A percentile compares a stretch with the other conserved stretches of the same genome.
Evolutionary conservation across 2,797 vertebrate genomes (phyloP).

Genomic region (Lepidocolaptes lacrymiger): DNA sequence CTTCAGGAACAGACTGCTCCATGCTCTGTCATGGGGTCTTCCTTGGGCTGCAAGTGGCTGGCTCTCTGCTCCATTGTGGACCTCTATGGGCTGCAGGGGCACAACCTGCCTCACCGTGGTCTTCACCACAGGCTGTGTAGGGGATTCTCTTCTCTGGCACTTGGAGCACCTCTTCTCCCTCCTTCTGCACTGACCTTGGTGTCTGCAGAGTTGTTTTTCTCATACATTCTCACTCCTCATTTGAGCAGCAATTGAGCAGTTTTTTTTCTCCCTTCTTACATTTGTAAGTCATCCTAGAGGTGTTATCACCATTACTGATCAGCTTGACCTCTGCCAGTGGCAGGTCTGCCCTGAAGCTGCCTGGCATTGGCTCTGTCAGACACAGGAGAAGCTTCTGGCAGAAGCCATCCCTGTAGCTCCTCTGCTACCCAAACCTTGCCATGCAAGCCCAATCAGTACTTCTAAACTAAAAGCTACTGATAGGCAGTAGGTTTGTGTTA

Average conservation of each 20-base stretch:
- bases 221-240: not conserved
- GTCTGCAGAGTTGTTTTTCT: not conserved
- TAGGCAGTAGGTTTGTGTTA: not conserved
- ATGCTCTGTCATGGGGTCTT: too few relatives aligned
- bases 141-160: not conserved
- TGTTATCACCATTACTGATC: accelerated
- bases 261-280: not conserved
- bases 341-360: not conserved
- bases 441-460: not conserved
- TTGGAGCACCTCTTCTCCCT: not conserved
- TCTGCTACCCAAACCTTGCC: not conserved
- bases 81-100: not conserved
- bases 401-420: not conserved
- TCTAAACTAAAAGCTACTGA: not conserved
- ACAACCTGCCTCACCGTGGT: not conserved
- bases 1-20: not conserved
- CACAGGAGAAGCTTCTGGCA: not conserved
- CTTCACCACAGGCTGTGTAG: not conserved
- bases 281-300: not conserved
- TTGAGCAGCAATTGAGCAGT: not conserved
- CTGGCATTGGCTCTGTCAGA: not conserved
- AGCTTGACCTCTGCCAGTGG: too few relatives aligned
- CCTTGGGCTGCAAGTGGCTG: too few relatives aligned
- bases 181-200: not conserved
- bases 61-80: not conserved